phyloP scores from a whole-genome alignment of 2,888 invertebrate genomes.

The Anarsia innoxiella region DNA sequence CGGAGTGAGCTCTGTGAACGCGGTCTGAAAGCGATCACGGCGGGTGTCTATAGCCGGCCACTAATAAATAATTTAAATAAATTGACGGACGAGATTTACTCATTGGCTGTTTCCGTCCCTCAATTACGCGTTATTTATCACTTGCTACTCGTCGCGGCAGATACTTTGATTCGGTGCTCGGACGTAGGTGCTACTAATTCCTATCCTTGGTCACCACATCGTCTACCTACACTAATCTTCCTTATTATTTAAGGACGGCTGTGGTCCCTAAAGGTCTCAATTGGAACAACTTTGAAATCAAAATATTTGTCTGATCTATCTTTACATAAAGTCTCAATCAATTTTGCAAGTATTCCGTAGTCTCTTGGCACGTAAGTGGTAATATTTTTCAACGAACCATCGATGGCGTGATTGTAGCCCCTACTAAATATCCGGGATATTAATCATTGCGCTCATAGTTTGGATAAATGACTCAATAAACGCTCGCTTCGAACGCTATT shows the following conservation, averaged over 20 bases:
- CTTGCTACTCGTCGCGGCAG: constrained; percentile 54
- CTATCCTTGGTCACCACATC: neutral
- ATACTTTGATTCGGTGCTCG: constrained; percentile 30
- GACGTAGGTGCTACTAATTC: constrained; percentile 5
- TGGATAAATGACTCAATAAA: constrained; percentile 63
- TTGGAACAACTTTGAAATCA: no score
- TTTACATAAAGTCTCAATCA: no score
- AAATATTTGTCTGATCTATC: no score
- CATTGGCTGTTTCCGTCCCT: constrained; percentile 74
- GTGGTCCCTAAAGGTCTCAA: no score
- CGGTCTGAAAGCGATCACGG: constrained; percentile 62
- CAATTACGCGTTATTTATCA: constrained; percentile 75
- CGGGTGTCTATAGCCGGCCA: constrained; percentile 73
- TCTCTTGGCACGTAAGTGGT: no score
- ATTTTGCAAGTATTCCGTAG: no score
- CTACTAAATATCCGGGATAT: constrained; percentile 62
- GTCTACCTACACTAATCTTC: no score
- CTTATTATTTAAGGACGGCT: no score
- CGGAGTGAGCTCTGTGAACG: constrained; percentile 58
- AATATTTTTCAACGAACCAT: constrained; percentile 20
- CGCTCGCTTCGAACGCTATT: constrained; percentile 45
- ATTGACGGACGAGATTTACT: constrained; percentile 76
- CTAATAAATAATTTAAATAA: constrained; percentile 76
- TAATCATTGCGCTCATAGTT: constrained; percentile 61
- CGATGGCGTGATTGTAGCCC: constrained; percentile 35